phyloP scores from a whole-genome alignment of 1,140 invertebrate species.

The Drosophila orena region DNA sequence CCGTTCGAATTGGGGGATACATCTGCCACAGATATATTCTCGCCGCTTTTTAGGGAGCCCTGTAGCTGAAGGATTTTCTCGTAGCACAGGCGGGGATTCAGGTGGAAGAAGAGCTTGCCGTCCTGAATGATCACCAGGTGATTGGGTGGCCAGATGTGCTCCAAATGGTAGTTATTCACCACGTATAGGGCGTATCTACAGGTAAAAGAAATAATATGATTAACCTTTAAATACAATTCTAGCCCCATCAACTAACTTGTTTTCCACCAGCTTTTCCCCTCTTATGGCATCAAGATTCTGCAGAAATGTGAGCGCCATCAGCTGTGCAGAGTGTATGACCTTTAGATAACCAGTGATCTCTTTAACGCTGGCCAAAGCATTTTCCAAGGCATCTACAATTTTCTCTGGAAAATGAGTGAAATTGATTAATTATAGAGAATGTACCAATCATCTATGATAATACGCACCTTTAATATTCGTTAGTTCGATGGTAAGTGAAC shows the following conservation, averaged over 20 bases:
- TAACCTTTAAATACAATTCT: no score
- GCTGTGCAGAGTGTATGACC: conserved; percentile 90
- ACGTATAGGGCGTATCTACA: conserved; percentile 89
- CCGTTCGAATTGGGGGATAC: conserved; percentile 95
- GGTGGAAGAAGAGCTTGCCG: conserved; percentile 94
- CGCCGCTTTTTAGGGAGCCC: conserved; percentile 35
- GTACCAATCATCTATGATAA: no score
- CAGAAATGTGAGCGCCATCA: conserved; percentile 92
- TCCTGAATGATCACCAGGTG: conserved; percentile 86
- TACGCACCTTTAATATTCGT: conserved; percentile 62
- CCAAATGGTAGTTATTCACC: conserved; percentile 95
- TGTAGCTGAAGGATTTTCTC: conserved; percentile 88
- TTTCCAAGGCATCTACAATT: conserved; percentile 86
- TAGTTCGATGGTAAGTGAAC: conserved; percentile 72
- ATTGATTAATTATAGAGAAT: not conserved
- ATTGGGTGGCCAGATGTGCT: conserved; percentile 93
- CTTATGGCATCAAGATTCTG: conserved; percentile 85
- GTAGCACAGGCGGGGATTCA: conserved; percentile 96
- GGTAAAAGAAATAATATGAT: not conserved
- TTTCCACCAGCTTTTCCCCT: conserved; percentile 63
- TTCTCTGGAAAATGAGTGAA: conserved; percentile 43
- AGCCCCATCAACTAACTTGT: conserved; percentile 40
- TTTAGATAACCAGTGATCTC: conserved; percentile 92
- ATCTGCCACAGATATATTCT: conserved; percentile 88
- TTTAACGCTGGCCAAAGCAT: conserved; percentile 90